Percentiles rank a stretch among this genome's conserved stretches.
Conservation (phyloP, 1,140 invertebrate species). For the Papilio xuthus region DNA sequence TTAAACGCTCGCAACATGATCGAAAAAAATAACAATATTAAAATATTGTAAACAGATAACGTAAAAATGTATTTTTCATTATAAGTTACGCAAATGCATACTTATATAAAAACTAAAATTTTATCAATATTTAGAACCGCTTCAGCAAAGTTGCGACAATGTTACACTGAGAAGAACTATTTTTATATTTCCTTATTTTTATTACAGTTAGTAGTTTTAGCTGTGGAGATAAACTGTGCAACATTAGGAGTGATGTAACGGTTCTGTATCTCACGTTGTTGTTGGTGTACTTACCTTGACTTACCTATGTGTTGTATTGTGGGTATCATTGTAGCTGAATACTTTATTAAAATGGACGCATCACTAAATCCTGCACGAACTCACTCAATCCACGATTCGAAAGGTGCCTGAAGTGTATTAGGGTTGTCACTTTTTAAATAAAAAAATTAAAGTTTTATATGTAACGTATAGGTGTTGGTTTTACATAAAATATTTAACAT, state of each 20-base stretch:
- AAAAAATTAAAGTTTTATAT: neutral
- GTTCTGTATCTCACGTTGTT: neutral
- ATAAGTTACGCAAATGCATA: too few relatives aligned
- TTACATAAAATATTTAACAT: too few relatives aligned
- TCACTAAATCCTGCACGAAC: constrained; percentile 54
- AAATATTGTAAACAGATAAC: too few relatives aligned
- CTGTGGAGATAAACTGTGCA: neutral
- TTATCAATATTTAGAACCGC: too few relatives aligned
- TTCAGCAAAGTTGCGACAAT: neutral
- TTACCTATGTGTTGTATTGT: neutral
- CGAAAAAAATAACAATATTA: too few relatives aligned
- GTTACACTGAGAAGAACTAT: neutral
- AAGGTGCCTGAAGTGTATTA: constrained; percentile 17
- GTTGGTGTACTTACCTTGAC: constrained; percentile 16
- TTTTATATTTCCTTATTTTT: neutral
- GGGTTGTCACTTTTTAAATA: neutral
- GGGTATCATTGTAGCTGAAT: constrained; percentile 41
- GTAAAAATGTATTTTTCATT: too few relatives aligned
- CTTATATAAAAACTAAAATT: too few relatives aligned
- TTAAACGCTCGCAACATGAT: too few relatives aligned
- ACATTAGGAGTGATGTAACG: neutral
- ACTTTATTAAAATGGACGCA: constrained; percentile 52
- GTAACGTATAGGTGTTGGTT: too few relatives aligned
- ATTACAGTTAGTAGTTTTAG: constrained; percentile 11
- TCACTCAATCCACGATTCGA: constrained; percentile 52